These are phyloP conservation scores for Mormyrops boulengeri DNA, from an alignment of 2,797 vertebrate species.

Conservation along the genomic window DNA sequence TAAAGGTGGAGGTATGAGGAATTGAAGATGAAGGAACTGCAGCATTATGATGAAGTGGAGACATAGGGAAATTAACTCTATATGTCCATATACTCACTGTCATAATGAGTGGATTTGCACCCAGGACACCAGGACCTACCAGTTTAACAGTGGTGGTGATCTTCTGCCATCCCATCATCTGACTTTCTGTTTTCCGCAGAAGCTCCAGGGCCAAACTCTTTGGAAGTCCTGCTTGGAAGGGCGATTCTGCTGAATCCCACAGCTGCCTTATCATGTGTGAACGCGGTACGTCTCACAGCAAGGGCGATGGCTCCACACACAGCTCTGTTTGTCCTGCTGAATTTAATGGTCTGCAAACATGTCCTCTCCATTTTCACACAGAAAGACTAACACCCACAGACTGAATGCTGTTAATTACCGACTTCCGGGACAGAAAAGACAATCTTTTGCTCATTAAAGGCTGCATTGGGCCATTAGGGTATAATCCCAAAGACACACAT, in stretches of 20 bases:
- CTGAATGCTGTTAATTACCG: conserved; percentile 1
- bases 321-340: conserved; percentile 23
- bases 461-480: neutral
- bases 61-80: neutral
- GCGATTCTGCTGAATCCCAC: neutral
- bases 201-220: neutral
- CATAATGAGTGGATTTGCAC: neutral
- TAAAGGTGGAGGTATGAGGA: no score
- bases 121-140: neutral
- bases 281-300: conserved; percentile 2
- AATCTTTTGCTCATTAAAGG: conserved; percentile 10
- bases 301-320: conserved; percentile 28
- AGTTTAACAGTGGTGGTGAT: neutral
- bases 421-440: conserved; percentile 9
- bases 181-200: neutral
- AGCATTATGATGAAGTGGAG: neutral
- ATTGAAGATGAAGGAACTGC: neutral
- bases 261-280: conserved; percentile 7
- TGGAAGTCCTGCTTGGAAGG: neutral
- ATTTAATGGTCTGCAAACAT: conserved; percentile 29
- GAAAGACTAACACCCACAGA: neutral
- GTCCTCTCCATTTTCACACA: neutral
- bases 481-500: conserved; percentile 13
- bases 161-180: neutral
- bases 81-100: neutral